Conservation (phyloP, 35 echinoderm and acorn worm species). For the Apostichopus californicus region DNA sequence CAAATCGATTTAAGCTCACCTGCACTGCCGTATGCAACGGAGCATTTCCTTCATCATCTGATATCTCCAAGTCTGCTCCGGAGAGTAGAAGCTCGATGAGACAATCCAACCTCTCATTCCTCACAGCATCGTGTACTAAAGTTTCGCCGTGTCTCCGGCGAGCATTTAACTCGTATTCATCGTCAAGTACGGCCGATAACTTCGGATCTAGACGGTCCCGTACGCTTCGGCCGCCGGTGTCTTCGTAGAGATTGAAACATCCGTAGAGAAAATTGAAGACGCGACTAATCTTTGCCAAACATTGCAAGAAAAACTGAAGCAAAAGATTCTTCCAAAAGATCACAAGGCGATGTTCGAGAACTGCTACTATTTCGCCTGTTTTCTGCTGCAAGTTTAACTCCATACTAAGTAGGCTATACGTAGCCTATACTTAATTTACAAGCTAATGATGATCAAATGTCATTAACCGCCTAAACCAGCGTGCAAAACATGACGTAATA, state of each 20-base stretch:
- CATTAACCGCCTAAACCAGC: no score
- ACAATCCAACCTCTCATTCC: neutral
- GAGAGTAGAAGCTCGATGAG: slow-evolving; percentile 13
- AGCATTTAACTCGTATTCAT: slow-evolving; percentile 22
- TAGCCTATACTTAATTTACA: no score
- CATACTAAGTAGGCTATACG: no score
- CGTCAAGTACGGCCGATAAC: neutral
- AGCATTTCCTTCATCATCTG: slow-evolving; percentile 10
- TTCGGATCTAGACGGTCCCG: neutral
- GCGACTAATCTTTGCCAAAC: neutral
- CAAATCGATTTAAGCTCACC: neutral
- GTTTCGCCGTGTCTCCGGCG: slow-evolving; percentile 5
- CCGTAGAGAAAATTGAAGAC: slow-evolving; percentile 16
- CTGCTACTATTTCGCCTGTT: neutral
- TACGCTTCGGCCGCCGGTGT: neutral
- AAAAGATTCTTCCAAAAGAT: neutral
- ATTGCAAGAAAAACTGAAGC: neutral
- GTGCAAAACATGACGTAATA: no score
- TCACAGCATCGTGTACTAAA: neutral
- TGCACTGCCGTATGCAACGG: slow-evolving; percentile 1
- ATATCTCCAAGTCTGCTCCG: slow-evolving; percentile 1
- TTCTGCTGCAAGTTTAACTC: no score
- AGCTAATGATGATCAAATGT: no score
- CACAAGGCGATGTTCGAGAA: slow-evolving; percentile 12
- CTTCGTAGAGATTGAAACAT: neutral